Evolutionary conservation across 2,888 invertebrate genomes (phyloP).

Genomic region (Melangyna quadrimaculata): DNA sequence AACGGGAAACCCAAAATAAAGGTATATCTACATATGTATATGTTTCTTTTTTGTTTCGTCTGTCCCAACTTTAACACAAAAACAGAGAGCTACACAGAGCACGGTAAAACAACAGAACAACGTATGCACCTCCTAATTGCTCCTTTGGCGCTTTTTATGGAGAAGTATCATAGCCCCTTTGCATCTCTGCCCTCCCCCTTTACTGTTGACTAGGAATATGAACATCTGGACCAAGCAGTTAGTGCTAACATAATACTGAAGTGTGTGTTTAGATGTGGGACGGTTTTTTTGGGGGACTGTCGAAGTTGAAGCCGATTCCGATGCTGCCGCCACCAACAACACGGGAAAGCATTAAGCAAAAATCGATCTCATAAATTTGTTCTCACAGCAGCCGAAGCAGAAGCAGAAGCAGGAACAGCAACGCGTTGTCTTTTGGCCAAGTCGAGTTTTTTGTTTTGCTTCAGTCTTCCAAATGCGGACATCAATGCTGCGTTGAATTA

Average conservation of each 20-base stretch:
- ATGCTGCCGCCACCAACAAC: constrained; percentile 73
- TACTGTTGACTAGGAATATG: too few relatives aligned
- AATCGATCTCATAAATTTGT: constrained; percentile 81
- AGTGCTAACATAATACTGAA: constrained; percentile 1
- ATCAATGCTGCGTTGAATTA: constrained; percentile 47
- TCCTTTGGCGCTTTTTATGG: constrained; percentile 74
- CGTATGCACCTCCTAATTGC: constrained; percentile 81
- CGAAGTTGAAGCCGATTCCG: neutral
- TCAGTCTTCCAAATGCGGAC: constrained; percentile 62
- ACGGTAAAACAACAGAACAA: constrained; percentile 77
- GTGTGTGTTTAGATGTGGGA: constrained; percentile 55
- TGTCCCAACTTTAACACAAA: constrained; percentile 53
- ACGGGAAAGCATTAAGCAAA: constrained; percentile 81
- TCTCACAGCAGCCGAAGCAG: constrained; percentile 73
- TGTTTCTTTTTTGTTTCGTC: constrained; percentile 58
- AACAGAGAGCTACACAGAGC: constrained; percentile 1
- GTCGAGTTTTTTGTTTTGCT: constrained; percentile 24
- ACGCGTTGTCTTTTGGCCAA: constrained; percentile 63
- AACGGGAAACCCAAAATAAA: constrained; percentile 60
- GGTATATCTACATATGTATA: constrained; percentile 45
- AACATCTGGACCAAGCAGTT: constrained; percentile 42
- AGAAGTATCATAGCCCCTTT: constrained; percentile 1
- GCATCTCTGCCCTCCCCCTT: neutral
- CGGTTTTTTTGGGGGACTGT: constrained; percentile 55
- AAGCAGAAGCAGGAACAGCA: neutral